Percentiles rank a stretch among this genome's conserved stretches.
phyloP scores from a whole-genome alignment of 1,140 invertebrate genomes.

The Conus ventricosus region DNA sequence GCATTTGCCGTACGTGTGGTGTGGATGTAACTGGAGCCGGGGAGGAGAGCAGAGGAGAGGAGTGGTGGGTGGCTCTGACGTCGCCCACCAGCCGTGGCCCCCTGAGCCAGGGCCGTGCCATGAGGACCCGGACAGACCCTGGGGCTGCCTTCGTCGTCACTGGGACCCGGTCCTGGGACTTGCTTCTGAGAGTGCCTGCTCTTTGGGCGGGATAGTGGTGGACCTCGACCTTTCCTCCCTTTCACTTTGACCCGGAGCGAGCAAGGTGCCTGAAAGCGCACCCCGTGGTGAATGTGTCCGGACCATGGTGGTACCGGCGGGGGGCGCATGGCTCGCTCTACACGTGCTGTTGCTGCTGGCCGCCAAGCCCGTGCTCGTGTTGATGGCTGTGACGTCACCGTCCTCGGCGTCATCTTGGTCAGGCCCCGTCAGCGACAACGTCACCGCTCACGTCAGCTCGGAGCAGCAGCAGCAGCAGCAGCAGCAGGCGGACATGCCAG shows the following conservation, averaged over 20 bases:
- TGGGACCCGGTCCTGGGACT: background rate
- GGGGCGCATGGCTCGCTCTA: conserved; percentile 21
- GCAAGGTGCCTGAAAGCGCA: background rate
- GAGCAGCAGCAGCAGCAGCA: background rate
- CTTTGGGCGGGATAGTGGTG: background rate
- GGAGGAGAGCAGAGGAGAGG: too few relatives aligned
- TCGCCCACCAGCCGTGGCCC: too few relatives aligned
- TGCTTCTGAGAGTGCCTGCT: background rate
- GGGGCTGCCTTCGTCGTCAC: background rate
- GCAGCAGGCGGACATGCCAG: conserved; percentile 9
- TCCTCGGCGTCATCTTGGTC: conserved; percentile 1
- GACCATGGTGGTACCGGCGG: conserved; percentile 21
- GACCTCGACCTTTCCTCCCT: too few relatives aligned
- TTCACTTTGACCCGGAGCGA: background rate
- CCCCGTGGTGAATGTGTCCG: conserved; percentile 10
- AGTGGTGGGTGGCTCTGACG: too few relatives aligned
- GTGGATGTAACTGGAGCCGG: too few relatives aligned
- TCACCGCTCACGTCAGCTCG: background rate
- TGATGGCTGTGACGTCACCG: conserved; percentile 11
- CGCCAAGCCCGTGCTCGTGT: conserved; percentile 6
- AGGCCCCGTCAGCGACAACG: conserved; percentile 9
- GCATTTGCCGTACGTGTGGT: too few relatives aligned
- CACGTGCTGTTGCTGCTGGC: conserved; percentile 10
- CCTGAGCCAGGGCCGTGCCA: background rate
- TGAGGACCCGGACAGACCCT: background rate